Base-by-base conservation (phyloP, 2,113 vertebrate genomes). In the Fregetta grallaria region DNA sequence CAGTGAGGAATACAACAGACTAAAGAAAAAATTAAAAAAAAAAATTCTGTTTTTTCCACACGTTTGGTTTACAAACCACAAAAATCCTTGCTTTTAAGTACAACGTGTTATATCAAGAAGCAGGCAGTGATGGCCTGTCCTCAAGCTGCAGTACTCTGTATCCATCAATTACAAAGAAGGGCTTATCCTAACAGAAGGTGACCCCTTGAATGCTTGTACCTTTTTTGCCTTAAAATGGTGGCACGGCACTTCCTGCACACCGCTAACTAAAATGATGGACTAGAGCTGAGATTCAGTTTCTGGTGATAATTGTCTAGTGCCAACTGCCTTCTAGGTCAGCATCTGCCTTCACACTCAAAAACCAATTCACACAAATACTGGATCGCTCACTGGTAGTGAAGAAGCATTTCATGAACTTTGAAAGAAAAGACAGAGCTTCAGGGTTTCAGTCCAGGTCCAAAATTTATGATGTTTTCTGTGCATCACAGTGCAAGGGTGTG, bases 401-500 rank as follows among this genome's bases (percentile, higher is more conserved):
- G 83, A 93, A 87, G 47, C 85, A 84, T 94, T 97, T 96, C 58
- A 83, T 59, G 79, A 96, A 96, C 95, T 96, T 77, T 81, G 65
- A 88, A 94, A 95, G 93, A 67, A 87, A 90, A 94, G 91, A 82
- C 73, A 91, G 86, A 94, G 88, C 75, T 95, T 92, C 79, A 56
- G 80, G 30, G 75, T 95, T 97, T 97, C 90, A 91, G 88, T 68
- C 68, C 86, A 84, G 55, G n/a, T 62, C 58, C 88, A 56, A 86
- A 96, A 97, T 97, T 94, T 97, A 98, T 95, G 74, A 93, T 94
- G 91, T 94, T 97, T 96, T 95, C 90, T 93, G 94, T 96, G 88
- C 93, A 97, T 97, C 96, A 97, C 94, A 96, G 90, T 92, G 58
- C 88, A 96, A 92, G 93, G 95, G 94, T 97, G 87, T 92, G 96